phyloP scores from a whole-genome alignment of 2,797 vertebrate genomes.

The Sebastes kiyomatsui region DNA sequence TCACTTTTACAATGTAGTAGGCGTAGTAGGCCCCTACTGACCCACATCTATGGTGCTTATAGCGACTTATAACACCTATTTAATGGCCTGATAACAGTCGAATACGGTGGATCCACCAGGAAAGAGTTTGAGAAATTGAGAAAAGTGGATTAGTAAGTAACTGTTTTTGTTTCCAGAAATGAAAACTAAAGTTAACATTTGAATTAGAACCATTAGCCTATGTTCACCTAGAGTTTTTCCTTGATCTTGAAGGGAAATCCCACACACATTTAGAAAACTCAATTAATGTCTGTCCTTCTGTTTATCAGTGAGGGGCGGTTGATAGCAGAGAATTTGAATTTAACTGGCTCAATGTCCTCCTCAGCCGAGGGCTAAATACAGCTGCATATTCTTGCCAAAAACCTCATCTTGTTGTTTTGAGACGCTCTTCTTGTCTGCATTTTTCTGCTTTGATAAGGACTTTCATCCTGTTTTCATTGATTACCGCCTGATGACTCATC shows the following conservation, averaged over 20 bases:
- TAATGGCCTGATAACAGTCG: too few relatives aligned
- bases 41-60: too few relatives aligned
- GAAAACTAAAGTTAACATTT: not conserved
- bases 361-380: constrained; percentile 19
- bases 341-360: constrained; percentile 63
- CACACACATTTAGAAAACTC: not conserved
- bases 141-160: not conserved
- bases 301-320: constrained; percentile 62
- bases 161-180: not conserved
- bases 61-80: too few relatives aligned
- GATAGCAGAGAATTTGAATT: constrained; percentile 68
- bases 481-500: constrained; percentile 83
- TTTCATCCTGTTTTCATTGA: constrained; percentile 85
- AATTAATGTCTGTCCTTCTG: constrained; percentile 39
- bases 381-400: constrained; percentile 66
- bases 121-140: not conserved
- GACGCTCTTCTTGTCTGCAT: constrained; percentile 78
- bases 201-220: not conserved
- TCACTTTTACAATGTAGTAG: too few relatives aligned
- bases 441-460: constrained; percentile 81
- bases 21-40: too few relatives aligned
- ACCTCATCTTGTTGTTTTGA: constrained; percentile 73
- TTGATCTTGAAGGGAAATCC: not conserved
- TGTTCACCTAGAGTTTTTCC: not conserved
- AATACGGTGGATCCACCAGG: not conserved